Evolutionary conservation across 1,140 invertebrate genomes (phyloP).

Genomic region (Ceratina australensis): DNA sequence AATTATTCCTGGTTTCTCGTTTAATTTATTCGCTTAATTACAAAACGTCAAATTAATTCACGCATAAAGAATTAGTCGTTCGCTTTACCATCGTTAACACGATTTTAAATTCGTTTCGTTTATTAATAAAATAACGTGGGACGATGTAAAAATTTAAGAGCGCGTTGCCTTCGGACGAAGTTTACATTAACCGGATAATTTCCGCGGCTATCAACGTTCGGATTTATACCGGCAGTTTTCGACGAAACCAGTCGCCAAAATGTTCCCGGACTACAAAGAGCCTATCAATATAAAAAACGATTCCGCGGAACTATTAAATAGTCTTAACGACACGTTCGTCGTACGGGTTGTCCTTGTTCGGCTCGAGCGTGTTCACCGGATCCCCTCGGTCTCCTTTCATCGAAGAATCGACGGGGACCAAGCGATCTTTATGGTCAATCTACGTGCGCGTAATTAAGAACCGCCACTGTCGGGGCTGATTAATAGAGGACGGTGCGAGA

Average conservation of each 20-base stretch:
- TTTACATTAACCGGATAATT: constrained; percentile 6
- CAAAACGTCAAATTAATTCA: no score
- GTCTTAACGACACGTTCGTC: constrained; percentile 41
- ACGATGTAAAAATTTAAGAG: not conserved
- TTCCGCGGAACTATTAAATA: constrained; percentile 49
- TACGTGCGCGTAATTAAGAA: constrained; percentile 70
- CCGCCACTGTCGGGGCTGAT: constrained; percentile 77
- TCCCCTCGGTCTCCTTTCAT: constrained; percentile 57
- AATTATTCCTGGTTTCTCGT: no score
- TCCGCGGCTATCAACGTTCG: not conserved
- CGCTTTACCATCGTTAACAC: not conserved
- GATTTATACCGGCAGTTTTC: not conserved
- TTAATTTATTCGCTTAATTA: no score
- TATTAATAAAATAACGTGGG: not conserved
- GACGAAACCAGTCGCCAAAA: constrained; percentile 28
- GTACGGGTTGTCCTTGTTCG: constrained; percentile 36
- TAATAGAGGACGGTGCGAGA: constrained; percentile 78
- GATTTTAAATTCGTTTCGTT: not conserved
- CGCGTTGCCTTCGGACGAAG: not conserved
- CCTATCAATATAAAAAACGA: constrained; percentile 10
- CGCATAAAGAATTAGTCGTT: no score
- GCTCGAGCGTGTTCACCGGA: constrained; percentile 14
- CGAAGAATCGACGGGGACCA: constrained; percentile 71
- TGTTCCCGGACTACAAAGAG: not conserved
- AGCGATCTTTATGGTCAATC: constrained; percentile 78